A percentile compares a stretch with the other conserved stretches of the same genome.
Conservation (phyloP, 2,888 invertebrate genomes). For the Toxonevra muliebris region DNA sequence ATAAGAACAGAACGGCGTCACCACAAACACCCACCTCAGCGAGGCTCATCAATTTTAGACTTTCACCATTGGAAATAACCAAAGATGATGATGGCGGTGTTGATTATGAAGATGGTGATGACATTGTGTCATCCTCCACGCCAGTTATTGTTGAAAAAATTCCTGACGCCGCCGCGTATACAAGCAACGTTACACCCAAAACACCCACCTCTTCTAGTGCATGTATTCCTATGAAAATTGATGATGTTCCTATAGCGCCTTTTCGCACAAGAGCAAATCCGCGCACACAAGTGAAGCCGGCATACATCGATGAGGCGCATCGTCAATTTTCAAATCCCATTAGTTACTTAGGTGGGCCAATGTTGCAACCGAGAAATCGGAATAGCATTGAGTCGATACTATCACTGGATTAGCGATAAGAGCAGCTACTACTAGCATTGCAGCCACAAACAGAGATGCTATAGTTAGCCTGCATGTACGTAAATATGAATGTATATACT, state of each 20-base stretch:
- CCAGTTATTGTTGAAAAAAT: slow-evolving; percentile 22
- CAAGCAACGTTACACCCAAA: slow-evolving; percentile 12
- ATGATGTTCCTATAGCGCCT: slow-evolving; percentile 45
- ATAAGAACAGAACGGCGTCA: too few species aligned
- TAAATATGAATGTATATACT: too few species aligned
- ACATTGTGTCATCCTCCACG: slow-evolving; percentile 4
- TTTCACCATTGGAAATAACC: neutral
- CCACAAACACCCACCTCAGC: too few species aligned
- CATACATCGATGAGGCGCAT: slow-evolving; percentile 68
- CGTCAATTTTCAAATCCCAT: slow-evolving; percentile 72
- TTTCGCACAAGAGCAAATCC: slow-evolving; percentile 48
- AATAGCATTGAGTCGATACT: slow-evolving; percentile 75
- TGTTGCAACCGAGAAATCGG: slow-evolving; percentile 66
- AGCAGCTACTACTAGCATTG: neutral
- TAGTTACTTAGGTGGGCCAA: slow-evolving; percentile 75
- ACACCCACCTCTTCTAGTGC: neutral
- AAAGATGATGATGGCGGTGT: neutral
- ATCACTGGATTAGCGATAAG: slow-evolving; percentile 70
- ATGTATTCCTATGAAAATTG: slow-evolving; percentile 42
- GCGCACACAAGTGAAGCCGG: slow-evolving; percentile 60
- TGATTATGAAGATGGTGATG: neutral
- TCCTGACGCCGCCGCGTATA: slow-evolving; percentile 18
- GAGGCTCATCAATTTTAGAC: slow-evolving; percentile 4
- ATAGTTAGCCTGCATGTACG: too few species aligned
- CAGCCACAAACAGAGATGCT: too few species aligned